phyloP scores from a whole-genome alignment of 1,140 invertebrate genomes.

The Drosophila cardini region DNA sequence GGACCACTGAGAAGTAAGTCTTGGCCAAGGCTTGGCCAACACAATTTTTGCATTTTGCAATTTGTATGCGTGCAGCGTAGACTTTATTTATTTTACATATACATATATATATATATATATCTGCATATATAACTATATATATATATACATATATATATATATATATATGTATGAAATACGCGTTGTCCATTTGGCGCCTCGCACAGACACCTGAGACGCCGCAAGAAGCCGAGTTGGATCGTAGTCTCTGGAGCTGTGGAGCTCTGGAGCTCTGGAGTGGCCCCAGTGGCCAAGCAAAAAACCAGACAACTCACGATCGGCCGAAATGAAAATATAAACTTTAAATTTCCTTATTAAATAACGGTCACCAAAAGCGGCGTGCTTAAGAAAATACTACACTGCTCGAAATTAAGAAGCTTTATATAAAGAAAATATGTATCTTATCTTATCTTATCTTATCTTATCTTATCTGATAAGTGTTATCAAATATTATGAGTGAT shows the following conservation, averaged over 20 bases:
- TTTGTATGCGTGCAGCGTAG: slow-evolving; percentile 66
- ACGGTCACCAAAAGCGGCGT: slow-evolving; percentile 62
- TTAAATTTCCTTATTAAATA: slow-evolving; percentile 79
- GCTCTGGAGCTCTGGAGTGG: slow-evolving; percentile 26
- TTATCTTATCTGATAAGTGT: too few species aligned
- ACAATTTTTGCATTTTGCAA: slow-evolving; percentile 61
- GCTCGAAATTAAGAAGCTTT: too few species aligned
- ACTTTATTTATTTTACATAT: slow-evolving; percentile 12
- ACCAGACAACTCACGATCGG: slow-evolving; percentile 39
- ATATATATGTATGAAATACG: slow-evolving; percentile 43
- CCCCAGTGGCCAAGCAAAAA: slow-evolving; percentile 6
- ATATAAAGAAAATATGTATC: too few species aligned
- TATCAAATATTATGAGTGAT: too few species aligned
- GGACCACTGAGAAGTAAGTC: not conserved
- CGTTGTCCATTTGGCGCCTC: slow-evolving; percentile 74
- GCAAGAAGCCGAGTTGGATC: not conserved
- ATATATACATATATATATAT: not conserved
- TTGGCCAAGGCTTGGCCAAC: not conserved
- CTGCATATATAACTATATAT: too few species aligned
- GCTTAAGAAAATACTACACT: slow-evolving; percentile 10
- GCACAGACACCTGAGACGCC: slow-evolving; percentile 49
- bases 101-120: not conserved
- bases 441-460: too few species aligned
- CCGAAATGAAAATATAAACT: slow-evolving; percentile 60
- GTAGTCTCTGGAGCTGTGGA: not conserved